Conservation (phyloP, 2,113 vertebrate species). For the Neomonachus schauinslandi region DNA sequence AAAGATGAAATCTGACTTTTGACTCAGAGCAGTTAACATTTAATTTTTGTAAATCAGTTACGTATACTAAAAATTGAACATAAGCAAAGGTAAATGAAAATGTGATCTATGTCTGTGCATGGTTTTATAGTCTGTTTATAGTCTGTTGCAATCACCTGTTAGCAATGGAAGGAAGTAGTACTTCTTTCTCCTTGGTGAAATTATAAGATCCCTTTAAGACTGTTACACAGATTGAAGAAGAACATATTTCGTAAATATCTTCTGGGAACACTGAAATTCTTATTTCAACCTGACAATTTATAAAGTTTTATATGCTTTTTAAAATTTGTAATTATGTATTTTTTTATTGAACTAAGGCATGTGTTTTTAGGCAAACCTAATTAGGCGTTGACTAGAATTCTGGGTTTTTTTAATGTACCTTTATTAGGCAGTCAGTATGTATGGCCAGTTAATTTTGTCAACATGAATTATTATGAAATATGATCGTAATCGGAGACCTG, state of each 20-base stretch:
- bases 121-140: not conserved
- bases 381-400: conserved; percentile 68
- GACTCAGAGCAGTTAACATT: conserved; percentile 29
- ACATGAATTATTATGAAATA: conserved; percentile 74
- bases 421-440: conserved; percentile 64
- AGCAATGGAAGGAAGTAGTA: not conserved
- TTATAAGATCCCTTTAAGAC: not conserved
- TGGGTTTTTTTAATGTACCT: conserved; percentile 71
- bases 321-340: not conserved
- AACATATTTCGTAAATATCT: not conserved
- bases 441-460: conserved; percentile 80
- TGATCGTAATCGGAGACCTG: conserved; percentile 74
- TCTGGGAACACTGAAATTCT: conserved; percentile 36
- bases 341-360: conserved; percentile 19
- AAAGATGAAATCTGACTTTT: conserved; percentile 11
- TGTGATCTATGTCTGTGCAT: not conserved
- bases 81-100: not conserved
- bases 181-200: not conserved
- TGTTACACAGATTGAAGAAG: not conserved
- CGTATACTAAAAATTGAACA: conserved; percentile 1
- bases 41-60: conserved; percentile 29
- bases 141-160: not conserved
- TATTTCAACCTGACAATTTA: conserved; percentile 34
- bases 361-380: not conserved
- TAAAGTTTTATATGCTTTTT: not conserved